Conservation (phyloP, 1,140 invertebrate species). For the Reticulitermes speratus region DNA sequence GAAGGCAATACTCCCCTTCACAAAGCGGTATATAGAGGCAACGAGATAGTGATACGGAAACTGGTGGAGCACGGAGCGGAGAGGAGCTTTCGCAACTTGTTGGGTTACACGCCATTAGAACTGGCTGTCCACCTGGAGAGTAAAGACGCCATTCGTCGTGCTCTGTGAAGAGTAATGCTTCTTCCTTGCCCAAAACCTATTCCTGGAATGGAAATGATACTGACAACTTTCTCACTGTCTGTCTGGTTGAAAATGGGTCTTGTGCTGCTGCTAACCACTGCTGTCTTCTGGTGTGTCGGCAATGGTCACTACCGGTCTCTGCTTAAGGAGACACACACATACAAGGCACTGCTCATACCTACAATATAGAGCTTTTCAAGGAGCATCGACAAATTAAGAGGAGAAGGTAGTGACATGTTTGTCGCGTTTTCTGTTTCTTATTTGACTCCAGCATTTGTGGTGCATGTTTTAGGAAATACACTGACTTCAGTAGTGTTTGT, state of each 20-base stretch:
- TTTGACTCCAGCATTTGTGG: too few species aligned
- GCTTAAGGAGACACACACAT: not conserved
- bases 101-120: not conserved
- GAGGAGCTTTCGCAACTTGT: not conserved
- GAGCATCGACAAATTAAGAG: too few species aligned
- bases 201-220: not conserved
- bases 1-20: not conserved
- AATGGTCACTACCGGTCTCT: not conserved
- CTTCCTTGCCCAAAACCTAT: not conserved
- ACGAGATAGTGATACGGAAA: not conserved
- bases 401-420: too few species aligned
- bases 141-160: not conserved
- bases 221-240: not conserved
- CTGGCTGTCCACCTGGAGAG: not conserved
- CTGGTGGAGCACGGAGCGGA: not conserved
- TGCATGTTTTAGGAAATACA: too few species aligned
- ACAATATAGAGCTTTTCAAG: too few species aligned
- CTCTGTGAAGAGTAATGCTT: not conserved
- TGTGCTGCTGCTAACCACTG: not conserved
- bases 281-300: not conserved
- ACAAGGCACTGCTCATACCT: not conserved
- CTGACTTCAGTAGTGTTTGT: too few species aligned
- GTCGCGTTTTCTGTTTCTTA: too few species aligned
- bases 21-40: not conserved
- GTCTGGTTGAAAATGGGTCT: not conserved